Conservation (phyloP, 2,113 vertebrate genomes). For the Pelusios castaneus region DNA sequence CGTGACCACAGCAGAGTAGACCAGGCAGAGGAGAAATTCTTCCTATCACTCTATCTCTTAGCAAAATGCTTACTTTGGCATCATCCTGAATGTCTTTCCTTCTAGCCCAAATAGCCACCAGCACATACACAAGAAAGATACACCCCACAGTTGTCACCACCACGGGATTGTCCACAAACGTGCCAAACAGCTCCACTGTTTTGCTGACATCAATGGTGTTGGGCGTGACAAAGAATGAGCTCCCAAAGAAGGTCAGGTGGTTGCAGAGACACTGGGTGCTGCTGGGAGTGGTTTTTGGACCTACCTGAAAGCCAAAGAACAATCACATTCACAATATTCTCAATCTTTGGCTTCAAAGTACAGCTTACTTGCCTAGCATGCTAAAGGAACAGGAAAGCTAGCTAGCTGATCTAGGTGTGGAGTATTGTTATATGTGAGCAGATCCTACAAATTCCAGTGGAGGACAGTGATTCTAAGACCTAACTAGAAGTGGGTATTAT, state of each 20-base stretch:
- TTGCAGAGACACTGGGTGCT: conserved; percentile 92
- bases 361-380: not conserved
- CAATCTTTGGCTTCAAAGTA: not conserved
- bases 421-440: not conserved
- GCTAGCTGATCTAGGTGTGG: not conserved
- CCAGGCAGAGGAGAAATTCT: not conserved
- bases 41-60: not conserved
- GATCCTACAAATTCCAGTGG: not conserved
- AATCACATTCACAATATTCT: not conserved
- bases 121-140: conserved; percentile 84
- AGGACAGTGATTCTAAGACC: not conserved
- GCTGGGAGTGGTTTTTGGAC: conserved; percentile 80
- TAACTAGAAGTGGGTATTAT: not conserved
- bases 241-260: conserved; percentile 94
- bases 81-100: conserved; percentile 91
- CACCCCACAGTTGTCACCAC: conserved; percentile 91
- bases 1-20: not conserved
- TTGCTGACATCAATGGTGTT: conserved; percentile 86
- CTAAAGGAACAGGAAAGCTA: not conserved
- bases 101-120: conserved; percentile 89
- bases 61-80: conserved; percentile 82
- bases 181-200: conserved; percentile 88
- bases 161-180: conserved; percentile 90
- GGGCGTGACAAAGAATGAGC: conserved; percentile 91
- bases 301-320: conserved; percentile 81